These are phyloP conservation scores for Netelia fuscicornis DNA, from an alignment of 2,888 invertebrate species.

Conservation along the genomic window DNA sequence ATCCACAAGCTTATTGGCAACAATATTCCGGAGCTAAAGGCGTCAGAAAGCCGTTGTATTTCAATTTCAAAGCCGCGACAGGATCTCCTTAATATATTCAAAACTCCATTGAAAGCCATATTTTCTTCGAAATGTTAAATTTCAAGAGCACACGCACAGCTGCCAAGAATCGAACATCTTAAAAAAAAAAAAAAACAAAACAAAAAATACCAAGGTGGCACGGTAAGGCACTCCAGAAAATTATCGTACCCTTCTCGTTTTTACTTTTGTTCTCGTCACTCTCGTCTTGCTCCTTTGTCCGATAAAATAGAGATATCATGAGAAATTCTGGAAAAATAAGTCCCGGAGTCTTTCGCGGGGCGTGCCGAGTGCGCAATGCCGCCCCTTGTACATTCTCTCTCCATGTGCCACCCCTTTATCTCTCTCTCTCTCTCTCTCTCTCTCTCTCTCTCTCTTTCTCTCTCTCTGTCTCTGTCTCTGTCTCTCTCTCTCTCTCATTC, in stretches of 20 bases:
- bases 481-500: constrained; percentile 9
- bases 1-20: background rate
- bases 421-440: constrained; percentile 7
- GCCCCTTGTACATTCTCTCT: constrained; percentile 23
- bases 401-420: background rate
- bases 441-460: constrained; percentile 22
- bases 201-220: constrained; percentile 1
- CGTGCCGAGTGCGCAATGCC: constrained; percentile 38
- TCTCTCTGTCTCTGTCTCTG: background rate
- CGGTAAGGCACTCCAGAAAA: constrained; percentile 12
- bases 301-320: constrained; percentile 62
- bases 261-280: constrained; percentile 5
- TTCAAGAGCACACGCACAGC: constrained; percentile 14
- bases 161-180: constrained; percentile 29
- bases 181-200: background rate
- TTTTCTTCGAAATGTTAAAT: constrained; percentile 11
- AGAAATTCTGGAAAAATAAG: constrained; percentile 46
- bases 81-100: background rate
- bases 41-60: background rate
- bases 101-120: background rate
- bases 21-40: background rate
- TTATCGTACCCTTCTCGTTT: constrained; percentile 39
- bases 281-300: background rate
- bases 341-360: constrained; percentile 28
- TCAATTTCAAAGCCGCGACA: background rate